phyloP scores from a whole-genome alignment of 1,140 invertebrate genomes.

The Drosophila serrata region DNA sequence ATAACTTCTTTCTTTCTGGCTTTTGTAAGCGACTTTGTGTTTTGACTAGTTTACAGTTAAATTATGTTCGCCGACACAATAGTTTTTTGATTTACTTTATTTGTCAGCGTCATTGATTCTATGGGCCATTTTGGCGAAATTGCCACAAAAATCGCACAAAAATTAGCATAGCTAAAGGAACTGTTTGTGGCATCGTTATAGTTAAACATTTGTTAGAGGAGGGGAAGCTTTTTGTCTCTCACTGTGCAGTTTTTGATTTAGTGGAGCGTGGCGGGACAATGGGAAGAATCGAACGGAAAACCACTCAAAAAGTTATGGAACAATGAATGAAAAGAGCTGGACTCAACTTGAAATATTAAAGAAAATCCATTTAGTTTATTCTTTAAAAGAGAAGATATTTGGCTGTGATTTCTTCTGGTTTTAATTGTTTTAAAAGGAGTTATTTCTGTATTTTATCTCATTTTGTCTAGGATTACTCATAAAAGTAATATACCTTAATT shows the following conservation, averaged over 20 bases:
- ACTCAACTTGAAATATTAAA: not conserved
- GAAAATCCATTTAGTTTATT: not conserved
- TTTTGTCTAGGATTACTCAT: no score
- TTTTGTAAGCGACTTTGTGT: conserved; percentile 27
- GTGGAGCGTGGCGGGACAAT: conserved; percentile 32
- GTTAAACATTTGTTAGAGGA: not conserved
- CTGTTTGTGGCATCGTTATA: not conserved
- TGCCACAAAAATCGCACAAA: conserved; percentile 11
- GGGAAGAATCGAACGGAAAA: conserved; percentile 34
- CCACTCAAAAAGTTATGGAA: conserved; percentile 19
- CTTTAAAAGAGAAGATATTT: not conserved
- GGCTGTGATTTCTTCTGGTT: not conserved
- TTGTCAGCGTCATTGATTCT: conserved; percentile 37
- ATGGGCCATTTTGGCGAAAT: conserved; percentile 29
- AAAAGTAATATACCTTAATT: no score
- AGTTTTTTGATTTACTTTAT: conserved; percentile 50
- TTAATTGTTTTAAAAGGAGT: not conserved
- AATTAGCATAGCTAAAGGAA: conserved; percentile 43
- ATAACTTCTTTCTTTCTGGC: conserved; percentile 13
- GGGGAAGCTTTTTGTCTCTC: conserved; percentile 21
- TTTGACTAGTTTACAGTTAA: conserved; percentile 57
- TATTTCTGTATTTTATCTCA: no score
- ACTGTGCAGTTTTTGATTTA: conserved; percentile 45
- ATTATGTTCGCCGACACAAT: conserved; percentile 17
- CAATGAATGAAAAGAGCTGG: conserved; percentile 22